These are phyloP conservation scores for Diadema setosum DNA, from an alignment of 35 echinoderm and acorn worm genomes.

Conservation along the genomic window DNA sequence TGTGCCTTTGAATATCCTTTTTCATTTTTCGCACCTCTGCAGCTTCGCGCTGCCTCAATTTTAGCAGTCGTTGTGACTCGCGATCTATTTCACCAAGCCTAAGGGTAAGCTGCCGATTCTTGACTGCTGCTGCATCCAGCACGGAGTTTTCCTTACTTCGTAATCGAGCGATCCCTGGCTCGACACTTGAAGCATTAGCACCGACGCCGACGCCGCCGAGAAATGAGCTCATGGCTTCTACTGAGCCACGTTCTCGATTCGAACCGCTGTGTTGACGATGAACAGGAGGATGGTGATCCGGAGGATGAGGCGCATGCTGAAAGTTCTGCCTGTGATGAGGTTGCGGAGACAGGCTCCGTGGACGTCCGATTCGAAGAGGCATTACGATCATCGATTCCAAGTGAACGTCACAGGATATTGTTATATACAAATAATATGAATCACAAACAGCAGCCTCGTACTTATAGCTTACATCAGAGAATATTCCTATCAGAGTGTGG, in stretches of 20 bases:
- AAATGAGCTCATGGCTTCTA: not conserved
- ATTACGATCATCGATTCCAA: not conserved
- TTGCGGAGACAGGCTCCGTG: constrained; percentile 1
- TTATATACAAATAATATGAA: too few species aligned
- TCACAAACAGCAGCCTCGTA: too few species aligned
- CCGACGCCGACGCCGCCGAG: not conserved
- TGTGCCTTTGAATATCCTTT: constrained; percentile 30
- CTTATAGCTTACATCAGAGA: too few species aligned
- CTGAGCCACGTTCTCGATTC: not conserved
- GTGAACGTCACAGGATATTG: too few species aligned
- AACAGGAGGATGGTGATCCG: not conserved
- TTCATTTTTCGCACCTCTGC: not conserved
- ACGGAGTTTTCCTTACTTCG: constrained; percentile 17
- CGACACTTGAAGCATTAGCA: not conserved
- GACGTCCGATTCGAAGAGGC: not conserved
- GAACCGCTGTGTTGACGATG: not conserved
- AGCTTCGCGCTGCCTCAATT: constrained; percentile 3
- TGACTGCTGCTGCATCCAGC: constrained; percentile 6
- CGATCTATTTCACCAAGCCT: constrained; percentile 19
- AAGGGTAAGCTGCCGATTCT: constrained; percentile 28
- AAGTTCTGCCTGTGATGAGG: not conserved
- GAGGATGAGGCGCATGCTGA: constrained; percentile 14
- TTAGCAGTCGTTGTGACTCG: constrained; percentile 25
- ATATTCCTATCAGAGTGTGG: too few species aligned
- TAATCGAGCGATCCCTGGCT: not conserved